Evolutionary conservation across 2,888 invertebrate genomes (phyloP), one percentile per base, ranked within the genome.

Genomic region (Incurvaria masculella): DNA sequence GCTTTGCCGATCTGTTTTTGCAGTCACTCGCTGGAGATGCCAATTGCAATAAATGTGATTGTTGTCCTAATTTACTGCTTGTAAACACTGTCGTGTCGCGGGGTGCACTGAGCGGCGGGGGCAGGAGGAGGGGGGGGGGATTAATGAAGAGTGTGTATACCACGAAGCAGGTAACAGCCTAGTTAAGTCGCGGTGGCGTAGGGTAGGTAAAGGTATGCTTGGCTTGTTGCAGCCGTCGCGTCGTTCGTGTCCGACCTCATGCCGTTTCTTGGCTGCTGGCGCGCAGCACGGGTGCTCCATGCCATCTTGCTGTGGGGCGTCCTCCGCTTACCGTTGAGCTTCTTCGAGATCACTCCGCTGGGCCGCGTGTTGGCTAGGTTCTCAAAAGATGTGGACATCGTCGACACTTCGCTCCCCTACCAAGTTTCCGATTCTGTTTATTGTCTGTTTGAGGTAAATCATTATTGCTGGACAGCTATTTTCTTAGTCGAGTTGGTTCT

Each of bases 281-380:
- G 78, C 56, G 90, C 89, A 56, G 86, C 90, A 59, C 67, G 64
- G 61, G 61, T 70, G 46, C 72, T 87, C 62, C 87, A 87, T 73
- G 64, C 67, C 53, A 62, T 66, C 44, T 70, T 90, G 65, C 71
- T 91, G 61, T 59, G 63, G 48, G 81, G 81, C 61, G 80, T 89
- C 54, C 64, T 90, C 56, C 80, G 80, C 62, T 81, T 84, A 61
- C 89, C 89, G 48, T 81, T 89, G 75, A 81, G 84, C 62, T 84
- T 89, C 76, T 91, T 88, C 74, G 91, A 91, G 69, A 85, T 84
- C 58, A 91, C 90, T 48, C 91, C 91, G 42, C 59, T 83, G 55
- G 91, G 91, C 65, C 80, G 91, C 57, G 83, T 91, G 58, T 75
- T 91, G 50, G 64, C 85, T 73, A 82, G 88, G 67, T 88, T 88